A percentile compares a stretch with the other conserved stretches of the same genome.
Conservation (phyloP, 1,140 invertebrate genomes). For the Amphibalanus amphitrite region DNA sequence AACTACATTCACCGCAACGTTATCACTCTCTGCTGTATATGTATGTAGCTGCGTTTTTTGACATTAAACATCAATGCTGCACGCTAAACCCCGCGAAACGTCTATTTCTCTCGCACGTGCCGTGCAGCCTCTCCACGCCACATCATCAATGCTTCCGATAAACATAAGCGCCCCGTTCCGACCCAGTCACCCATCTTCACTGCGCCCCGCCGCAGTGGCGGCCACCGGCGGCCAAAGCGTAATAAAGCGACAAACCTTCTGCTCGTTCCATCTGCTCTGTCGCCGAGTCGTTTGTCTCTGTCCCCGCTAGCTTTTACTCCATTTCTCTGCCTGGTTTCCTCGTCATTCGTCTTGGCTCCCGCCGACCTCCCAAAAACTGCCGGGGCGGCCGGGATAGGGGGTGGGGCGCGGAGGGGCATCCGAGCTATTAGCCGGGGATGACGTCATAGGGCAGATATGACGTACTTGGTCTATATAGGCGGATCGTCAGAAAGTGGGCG, state of each 20-base stretch:
- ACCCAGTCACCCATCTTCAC: neutral
- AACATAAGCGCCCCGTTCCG: neutral
- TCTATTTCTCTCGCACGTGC: too few relatives aligned
- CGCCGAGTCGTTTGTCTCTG: neutral
- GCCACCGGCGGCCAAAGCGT: neutral
- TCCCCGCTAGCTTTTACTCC: neutral
- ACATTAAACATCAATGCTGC: too few relatives aligned
- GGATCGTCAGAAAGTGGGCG: too few relatives aligned
- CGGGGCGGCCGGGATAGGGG: too few relatives aligned
- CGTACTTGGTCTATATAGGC: too few relatives aligned
- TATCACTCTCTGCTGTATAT: too few relatives aligned
- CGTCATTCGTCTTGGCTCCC: neutral
- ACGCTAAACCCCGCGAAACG: too few relatives aligned
- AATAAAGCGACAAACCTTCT: neutral
- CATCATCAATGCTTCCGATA: too few relatives aligned
- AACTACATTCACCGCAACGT: too few relatives aligned
- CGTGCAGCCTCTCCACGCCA: too few relatives aligned
- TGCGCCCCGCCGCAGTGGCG: neutral
- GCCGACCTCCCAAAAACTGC: neutral
- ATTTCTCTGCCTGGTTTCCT: neutral
- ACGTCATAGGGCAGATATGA: neutral
- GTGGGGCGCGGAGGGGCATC: too few relatives aligned
- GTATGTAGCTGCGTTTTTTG: too few relatives aligned
- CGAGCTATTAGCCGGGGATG: neutral
- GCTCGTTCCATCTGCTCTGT: conserved; percentile 1